A percentile compares a stretch with the other conserved stretches of the same genome.
These are phyloP conservation scores for Syndactyla subalaris DNA, from an alignment of 2,797 vertebrate species.

Conservation along the genomic window DNA sequence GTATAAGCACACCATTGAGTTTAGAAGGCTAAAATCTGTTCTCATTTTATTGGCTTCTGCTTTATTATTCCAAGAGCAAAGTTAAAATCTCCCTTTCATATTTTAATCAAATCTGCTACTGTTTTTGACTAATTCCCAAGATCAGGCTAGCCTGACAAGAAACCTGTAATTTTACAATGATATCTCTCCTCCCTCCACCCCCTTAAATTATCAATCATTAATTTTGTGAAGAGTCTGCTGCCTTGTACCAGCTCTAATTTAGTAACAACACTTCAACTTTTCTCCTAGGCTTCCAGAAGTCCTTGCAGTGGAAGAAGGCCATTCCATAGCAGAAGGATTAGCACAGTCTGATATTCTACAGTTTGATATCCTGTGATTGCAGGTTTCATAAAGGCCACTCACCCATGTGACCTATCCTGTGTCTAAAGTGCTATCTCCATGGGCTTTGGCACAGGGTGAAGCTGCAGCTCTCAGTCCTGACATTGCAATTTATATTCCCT, in stretches of 20 bases:
- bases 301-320: neutral
- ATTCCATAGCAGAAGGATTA: neutral
- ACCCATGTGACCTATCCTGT: neutral
- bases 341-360: neutral
- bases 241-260: neutral
- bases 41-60: neutral
- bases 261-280: neutral
- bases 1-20: neutral
- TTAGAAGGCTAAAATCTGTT: neutral
- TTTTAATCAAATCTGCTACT: neutral
- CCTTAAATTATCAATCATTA: neutral
- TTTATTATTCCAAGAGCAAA: neutral
- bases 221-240: neutral
- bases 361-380: neutral
- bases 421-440: neutral
- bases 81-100: neutral
- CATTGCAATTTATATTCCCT: neutral
- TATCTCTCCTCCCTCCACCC: neutral
- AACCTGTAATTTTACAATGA: neutral
- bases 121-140: neutral
- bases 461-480: neutral
- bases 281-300: neutral
- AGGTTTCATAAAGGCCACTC: neutral
- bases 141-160: neutral
- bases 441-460: accelerated